phyloP scores from a whole-genome alignment of 2,113 vertebrate species.

The Sander vitreus region DNA sequence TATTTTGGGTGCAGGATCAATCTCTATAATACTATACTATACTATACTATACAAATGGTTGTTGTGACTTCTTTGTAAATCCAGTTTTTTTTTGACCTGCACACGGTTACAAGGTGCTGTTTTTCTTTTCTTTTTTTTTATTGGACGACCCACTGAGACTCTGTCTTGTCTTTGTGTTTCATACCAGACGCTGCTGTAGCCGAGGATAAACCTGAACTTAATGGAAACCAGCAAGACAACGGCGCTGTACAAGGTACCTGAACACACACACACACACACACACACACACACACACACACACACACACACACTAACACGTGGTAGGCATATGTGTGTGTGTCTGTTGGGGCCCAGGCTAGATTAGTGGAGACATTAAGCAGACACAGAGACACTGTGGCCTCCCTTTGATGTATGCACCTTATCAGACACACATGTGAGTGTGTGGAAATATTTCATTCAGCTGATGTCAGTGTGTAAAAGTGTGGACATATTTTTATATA shows the following conservation, averaged over 20 bases:
- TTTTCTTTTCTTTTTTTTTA: conserved; percentile 49
- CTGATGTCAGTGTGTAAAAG: neutral
- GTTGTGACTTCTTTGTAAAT: conserved; percentile 1
- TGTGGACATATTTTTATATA: neutral
- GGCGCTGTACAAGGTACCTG: conserved; percentile 72
- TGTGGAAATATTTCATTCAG: conserved; percentile 32
- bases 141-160: conserved; percentile 60
- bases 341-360: conserved; percentile 62
- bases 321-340: conserved; percentile 51
- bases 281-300: conserved; percentile 19
- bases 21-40: too few species aligned
- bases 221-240: conserved; percentile 82
- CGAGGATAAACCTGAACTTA: conserved; percentile 76
- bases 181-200: conserved; percentile 69
- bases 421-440: conserved; percentile 48
- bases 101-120: conserved; percentile 20
- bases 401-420: conserved; percentile 76
- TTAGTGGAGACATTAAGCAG: conserved; percentile 76
- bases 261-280: conserved; percentile 20
- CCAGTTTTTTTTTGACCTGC: conserved; percentile 7
- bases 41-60: too few species aligned
- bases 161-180: conserved; percentile 60
- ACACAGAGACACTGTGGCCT: conserved; percentile 58
- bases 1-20: too few species aligned
- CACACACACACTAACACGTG: conserved; percentile 23